Percentiles rank a stretch among this genome's conserved stretches.
Conservation (phyloP, 30 jellyfish, hydroid and myxozoan species). For the Cassiopea andromeda region DNA sequence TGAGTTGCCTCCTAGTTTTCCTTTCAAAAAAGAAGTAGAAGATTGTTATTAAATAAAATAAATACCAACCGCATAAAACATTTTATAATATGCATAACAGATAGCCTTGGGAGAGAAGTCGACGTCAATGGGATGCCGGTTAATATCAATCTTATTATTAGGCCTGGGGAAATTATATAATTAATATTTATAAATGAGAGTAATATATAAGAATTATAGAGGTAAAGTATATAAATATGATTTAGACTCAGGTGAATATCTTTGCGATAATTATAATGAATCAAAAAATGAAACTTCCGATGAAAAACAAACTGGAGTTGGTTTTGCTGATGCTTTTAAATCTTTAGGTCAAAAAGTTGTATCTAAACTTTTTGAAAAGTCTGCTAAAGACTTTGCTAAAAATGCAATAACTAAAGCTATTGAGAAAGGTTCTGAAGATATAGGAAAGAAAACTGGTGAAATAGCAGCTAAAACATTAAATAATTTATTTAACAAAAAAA, state of each 20-base stretch:
- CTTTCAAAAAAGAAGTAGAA: background rate
- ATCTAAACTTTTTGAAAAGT: background rate
- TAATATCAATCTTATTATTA: background rate
- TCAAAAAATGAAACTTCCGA: too few species aligned
- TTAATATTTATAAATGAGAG: too few species aligned
- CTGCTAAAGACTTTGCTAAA: background rate
- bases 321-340: background rate
- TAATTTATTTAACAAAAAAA: too few species aligned
- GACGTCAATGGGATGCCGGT: background rate
- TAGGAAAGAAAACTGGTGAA: background rate
- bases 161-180: background rate
- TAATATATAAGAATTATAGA: too few species aligned
- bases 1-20: background rate
- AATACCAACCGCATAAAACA: background rate
- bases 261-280: background rate
- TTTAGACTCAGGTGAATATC: background rate
- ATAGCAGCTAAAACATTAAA: background rate
- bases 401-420: background rate
- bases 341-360: background rate
- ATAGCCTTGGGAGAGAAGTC: background rate
- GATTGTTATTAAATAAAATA: too few species aligned
- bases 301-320: conserved; percentile 3
- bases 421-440: background rate
- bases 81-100: background rate
- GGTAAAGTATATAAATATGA: background rate